phyloP scores from a whole-genome alignment of 1,140 invertebrate species.

The Helicoverpa armigera region DNA sequence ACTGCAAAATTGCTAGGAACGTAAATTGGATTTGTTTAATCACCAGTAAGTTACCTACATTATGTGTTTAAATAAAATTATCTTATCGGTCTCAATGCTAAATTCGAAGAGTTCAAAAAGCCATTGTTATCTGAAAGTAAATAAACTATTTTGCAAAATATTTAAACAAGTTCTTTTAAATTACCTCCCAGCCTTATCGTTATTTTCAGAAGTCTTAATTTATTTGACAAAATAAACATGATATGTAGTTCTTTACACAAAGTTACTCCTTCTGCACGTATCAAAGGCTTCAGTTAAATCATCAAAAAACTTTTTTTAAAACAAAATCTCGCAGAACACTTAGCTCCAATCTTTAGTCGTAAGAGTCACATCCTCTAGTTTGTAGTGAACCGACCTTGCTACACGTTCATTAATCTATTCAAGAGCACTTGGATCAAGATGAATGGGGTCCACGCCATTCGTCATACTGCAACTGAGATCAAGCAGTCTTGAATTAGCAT shows the following conservation, averaged over 20 bases:
- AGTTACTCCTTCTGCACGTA: background rate
- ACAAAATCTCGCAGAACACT: background rate
- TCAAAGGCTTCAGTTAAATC: background rate
- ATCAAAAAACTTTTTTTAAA: background rate
- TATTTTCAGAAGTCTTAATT: too few species aligned
- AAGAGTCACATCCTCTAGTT: conserved; percentile 7
- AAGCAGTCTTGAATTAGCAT: conserved; percentile 3
- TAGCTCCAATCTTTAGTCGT: background rate
- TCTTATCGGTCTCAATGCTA: background rate
- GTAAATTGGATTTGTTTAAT: background rate
- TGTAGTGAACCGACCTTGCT: background rate
- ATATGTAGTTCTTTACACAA: too few species aligned
- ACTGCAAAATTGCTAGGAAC: conserved; percentile 2
- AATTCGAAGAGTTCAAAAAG: conserved; percentile 7
- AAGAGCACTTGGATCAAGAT: conserved; percentile 16
- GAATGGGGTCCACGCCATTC: conserved; percentile 17
- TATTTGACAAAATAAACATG: too few species aligned
- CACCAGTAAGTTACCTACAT: conserved; percentile 4
- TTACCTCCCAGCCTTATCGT: too few species aligned
- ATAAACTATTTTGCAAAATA: conserved; percentile 1
- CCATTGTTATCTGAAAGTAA: background rate
- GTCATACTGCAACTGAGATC: background rate
- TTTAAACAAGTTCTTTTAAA: background rate
- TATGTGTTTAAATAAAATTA: conserved; percentile 2
- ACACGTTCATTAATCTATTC: conserved; percentile 25